Percentiles rank a stretch among this genome's conserved stretches.
These are phyloP conservation scores for Eubasilissa splendida DNA, from an alignment of 2,888 invertebrate genomes.

Conservation along the genomic window DNA sequence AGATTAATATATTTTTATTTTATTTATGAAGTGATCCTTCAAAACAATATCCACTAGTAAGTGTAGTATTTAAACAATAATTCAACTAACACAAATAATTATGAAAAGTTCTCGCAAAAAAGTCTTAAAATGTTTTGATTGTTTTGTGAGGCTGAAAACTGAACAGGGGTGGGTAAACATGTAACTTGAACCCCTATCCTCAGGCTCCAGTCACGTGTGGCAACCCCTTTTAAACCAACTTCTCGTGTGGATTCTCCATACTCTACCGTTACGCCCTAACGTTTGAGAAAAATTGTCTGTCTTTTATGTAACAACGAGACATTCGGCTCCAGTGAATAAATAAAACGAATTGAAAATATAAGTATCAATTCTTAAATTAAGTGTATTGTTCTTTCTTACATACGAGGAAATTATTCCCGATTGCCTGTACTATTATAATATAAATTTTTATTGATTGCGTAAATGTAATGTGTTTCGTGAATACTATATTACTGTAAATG, in stretches of 20 bases:
- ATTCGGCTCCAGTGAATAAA: not conserved
- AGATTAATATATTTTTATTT: too few species aligned
- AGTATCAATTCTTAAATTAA: too few species aligned
- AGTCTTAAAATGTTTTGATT: not conserved
- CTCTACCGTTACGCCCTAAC: not conserved
- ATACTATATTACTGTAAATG: too few species aligned
- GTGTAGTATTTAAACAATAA: too few species aligned
- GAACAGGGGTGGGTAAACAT: constrained; percentile 8
- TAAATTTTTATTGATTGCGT: too few species aligned
- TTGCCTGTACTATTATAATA: not conserved
- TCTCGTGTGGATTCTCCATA: constrained; percentile 8
- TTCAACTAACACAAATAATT: too few species aligned
- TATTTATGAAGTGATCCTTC: too few species aligned
- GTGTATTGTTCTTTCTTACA: too few species aligned
- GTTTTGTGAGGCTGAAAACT: constrained; percentile 6
- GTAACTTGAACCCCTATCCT: constrained; percentile 20
- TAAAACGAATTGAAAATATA: too few species aligned
- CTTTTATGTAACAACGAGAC: not conserved
- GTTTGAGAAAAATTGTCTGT: not conserved
- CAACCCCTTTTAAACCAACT: constrained; percentile 12
- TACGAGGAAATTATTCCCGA: not conserved
- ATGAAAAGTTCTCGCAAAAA: too few species aligned
- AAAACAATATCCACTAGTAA: too few species aligned
- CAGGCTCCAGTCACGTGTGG: constrained; percentile 13
- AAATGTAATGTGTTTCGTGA: too few species aligned